Evolutionary conservation across 2,888 invertebrate species (phyloP).

Genomic region (Syrista parreyssii): DNA sequence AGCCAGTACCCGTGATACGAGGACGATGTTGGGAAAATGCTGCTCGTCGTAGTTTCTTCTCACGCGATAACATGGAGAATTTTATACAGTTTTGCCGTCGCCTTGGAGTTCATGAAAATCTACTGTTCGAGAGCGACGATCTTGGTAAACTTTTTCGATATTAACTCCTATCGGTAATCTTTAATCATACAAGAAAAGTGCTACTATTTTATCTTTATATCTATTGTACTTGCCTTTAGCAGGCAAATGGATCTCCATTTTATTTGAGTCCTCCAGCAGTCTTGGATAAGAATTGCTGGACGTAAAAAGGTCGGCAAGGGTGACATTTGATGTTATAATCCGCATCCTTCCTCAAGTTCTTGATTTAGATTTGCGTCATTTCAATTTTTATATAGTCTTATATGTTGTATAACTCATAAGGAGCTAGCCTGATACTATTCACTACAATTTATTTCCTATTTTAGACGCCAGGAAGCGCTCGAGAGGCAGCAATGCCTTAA

Average conservation of each 20-base stretch:
- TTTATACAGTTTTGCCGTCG: slow-evolving; percentile 88
- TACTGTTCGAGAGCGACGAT: slow-evolving; percentile 91
- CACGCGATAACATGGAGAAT: slow-evolving; percentile 89
- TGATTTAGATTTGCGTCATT: too few relatives aligned
- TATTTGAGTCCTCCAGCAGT: not conserved
- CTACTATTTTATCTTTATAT: too few relatives aligned
- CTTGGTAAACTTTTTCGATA: slow-evolving; percentile 71
- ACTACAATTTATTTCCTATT: too few relatives aligned
- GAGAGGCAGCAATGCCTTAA: too few relatives aligned
- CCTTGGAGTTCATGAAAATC: slow-evolving; percentile 86
- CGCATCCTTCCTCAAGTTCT: too few relatives aligned
- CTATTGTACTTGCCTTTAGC: too few relatives aligned
- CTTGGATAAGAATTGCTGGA: not conserved
- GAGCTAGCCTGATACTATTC: too few relatives aligned
- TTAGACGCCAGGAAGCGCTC: too few relatives aligned
- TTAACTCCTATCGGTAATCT: not conserved
- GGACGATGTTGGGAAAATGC: slow-evolving; percentile 87
- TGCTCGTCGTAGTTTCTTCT: slow-evolving; percentile 86
- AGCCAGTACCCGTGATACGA: slow-evolving; percentile 79
- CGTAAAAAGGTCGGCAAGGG: not conserved
- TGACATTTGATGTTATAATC: not conserved
- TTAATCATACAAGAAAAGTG: too few relatives aligned
- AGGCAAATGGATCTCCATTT: not conserved
- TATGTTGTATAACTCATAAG: too few relatives aligned
- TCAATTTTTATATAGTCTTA: too few relatives aligned